Evolutionary conservation across 2,797 vertebrate genomes (phyloP), one percentile per base, ranked within the genome.

Genomic region (Menidia menidia): DNA sequence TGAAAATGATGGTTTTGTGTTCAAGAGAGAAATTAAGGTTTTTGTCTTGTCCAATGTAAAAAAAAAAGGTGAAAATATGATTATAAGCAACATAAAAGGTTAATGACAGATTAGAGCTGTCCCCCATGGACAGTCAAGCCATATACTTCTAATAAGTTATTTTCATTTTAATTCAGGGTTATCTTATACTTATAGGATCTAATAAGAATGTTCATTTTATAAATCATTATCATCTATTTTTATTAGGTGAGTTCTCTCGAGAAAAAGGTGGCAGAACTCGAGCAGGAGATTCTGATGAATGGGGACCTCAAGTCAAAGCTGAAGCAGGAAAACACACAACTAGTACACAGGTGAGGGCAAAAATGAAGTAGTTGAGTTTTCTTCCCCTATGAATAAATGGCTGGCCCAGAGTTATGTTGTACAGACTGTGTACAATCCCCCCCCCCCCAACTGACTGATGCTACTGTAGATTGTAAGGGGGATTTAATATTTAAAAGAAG

Each of bases 231-330:
- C 25, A 25, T 67, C 4, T 58, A 60, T 65, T 30, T 58, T 47
- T 72, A 41, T 33, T 83, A 98, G 96, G 96, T 97, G 80, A 95
- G 87, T 0, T 95, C 87, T 68, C 87, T 99, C 77, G 98, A 99
- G 73, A 98, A 97, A 88, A 99, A 98, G 79, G 97, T 99, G 78
- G 95, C 95, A 0, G 97, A 98, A 67, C 89, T 99, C 61, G 98
- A 99, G 87, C 95, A 94, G 0, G 97, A 99, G 78, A 97, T 92
- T 86, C 78, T 96, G 83, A 93, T 95, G 62, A 97, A 93, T 0
- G 93, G 95, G 19, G 97, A 98, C 74, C 80, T 97, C 66, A 97
- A 99, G 87, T 96, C 96, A 87, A 99, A 94, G 89, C 90, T 99
- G 78, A 99, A 96, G 81, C 97, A 97, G 78, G 97, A 98, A 71